phyloP scores from a whole-genome alignment of 2,888 invertebrate species.

The Argynnis bischoffii region DNA sequence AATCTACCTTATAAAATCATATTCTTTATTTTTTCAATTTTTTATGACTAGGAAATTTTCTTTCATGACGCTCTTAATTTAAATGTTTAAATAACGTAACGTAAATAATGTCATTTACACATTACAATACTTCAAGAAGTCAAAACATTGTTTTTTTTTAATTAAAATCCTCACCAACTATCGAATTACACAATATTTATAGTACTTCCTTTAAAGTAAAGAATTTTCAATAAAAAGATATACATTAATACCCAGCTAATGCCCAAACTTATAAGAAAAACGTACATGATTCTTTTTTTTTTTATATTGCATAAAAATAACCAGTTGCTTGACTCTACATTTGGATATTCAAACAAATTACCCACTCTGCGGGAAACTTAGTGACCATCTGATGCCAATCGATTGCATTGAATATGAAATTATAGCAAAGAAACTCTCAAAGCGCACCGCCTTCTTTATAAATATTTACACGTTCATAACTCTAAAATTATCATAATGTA shows the following conservation, averaged over 20 bases:
- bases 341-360: conserved; percentile 2
- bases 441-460: conserved; percentile 25
- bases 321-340: not conserved
- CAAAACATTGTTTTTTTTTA: too few species aligned
- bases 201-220: not conserved
- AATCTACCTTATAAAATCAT: not conserved
- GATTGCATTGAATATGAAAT: conserved; percentile 20
- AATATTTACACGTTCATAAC: conserved; percentile 17
- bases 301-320: not conserved
- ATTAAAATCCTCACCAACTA: not conserved
- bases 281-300: not conserved
- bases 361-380: conserved; percentile 6
- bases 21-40: not conserved
- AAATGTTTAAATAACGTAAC: too few species aligned
- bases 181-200: not conserved
- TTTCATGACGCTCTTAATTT: too few species aligned
- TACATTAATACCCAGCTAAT: not conserved
- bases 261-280: not conserved
- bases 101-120: too few species aligned
- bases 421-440: conserved; percentile 15
- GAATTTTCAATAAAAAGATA: conserved; percentile 5
- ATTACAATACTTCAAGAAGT: too few species aligned
- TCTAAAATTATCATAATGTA: conserved; percentile 13
- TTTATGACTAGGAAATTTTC: too few species aligned
- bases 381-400: not conserved